phyloP scores from a whole-genome alignment of 2,797 vertebrate species.

The Pogonophryne albipinna region DNA sequence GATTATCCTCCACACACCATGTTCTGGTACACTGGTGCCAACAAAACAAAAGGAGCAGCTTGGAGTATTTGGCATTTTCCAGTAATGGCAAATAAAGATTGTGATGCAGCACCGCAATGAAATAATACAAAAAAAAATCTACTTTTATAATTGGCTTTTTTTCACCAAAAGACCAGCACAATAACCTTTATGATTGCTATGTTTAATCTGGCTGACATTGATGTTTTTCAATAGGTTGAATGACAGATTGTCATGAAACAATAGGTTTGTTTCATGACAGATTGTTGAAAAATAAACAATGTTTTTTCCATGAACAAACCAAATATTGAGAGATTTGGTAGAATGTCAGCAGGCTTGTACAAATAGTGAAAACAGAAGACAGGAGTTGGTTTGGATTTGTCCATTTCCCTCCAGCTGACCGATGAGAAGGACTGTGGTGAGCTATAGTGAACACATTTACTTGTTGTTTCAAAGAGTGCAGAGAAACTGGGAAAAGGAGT shows the following conservation, averaged over 20 bases:
- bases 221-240: constrained; percentile 15
- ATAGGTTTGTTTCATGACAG: constrained; percentile 5
- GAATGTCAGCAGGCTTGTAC: constrained; percentile 26
- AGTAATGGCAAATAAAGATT: constrained; percentile 40
- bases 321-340: constrained; percentile 42
- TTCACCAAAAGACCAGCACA: constrained; percentile 23
- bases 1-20: constrained; percentile 49
- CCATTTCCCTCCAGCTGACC: constrained; percentile 53
- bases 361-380: constrained; percentile 31
- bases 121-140: background rate
- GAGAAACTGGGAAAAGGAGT: constrained; percentile 50
- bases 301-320: constrained; percentile 19
- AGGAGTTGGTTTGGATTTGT: constrained; percentile 47
- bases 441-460: constrained; percentile 61
- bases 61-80: constrained; percentile 44
- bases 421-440: constrained; percentile 48
- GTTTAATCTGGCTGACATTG: constrained; percentile 34
- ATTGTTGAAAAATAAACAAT: constrained; percentile 20
- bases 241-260: background rate
- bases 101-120: constrained; percentile 29
- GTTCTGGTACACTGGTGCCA: constrained; percentile 40
- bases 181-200: constrained; percentile 47
- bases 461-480: constrained; percentile 58
- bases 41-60: constrained; percentile 29
- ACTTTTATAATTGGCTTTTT: constrained; percentile 22